phyloP scores from a whole-genome alignment of 2,113 vertebrate genomes.

The Pao palembangensis region DNA sequence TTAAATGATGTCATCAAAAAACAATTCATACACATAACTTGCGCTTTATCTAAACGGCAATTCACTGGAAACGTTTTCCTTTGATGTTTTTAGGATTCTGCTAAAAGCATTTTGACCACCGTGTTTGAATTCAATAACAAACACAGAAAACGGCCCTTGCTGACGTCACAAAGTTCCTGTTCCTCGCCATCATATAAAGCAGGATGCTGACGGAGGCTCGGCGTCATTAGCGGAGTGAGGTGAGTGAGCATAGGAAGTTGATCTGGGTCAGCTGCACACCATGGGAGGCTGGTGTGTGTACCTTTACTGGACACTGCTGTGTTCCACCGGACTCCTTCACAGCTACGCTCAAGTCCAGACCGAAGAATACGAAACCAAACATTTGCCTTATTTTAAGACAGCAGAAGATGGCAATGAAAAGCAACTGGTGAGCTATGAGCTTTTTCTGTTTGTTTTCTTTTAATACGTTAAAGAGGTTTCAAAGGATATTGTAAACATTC shows the following conservation, averaged over 20 bases:
- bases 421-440: conserved; percentile 60
- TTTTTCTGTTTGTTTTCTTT: neutral
- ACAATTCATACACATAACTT: too few species aligned
- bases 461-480: neutral
- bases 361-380: conserved; percentile 45
- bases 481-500: neutral
- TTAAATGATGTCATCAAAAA: too few species aligned
- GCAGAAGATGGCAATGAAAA: conserved; percentile 50
- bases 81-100: too few species aligned
- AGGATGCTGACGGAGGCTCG: conserved; percentile 35
- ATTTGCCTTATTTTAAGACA: conserved; percentile 46
- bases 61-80: too few species aligned
- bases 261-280: conserved; percentile 58
- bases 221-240: conserved; percentile 18
- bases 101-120: too few species aligned
- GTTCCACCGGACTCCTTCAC: conserved; percentile 27
- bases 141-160: neutral
- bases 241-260: conserved; percentile 42
- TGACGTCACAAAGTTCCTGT: conserved; percentile 41
- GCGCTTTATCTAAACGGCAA: too few species aligned
- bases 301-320: conserved; percentile 47
- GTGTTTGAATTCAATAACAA: neutral
- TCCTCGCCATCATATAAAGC: conserved; percentile 46
- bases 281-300: conserved; percentile 38
- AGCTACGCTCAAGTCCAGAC: conserved; percentile 23